Conservation (phyloP, 2,113 vertebrate species). For the Ptilorrhoa leucosticta region DNA sequence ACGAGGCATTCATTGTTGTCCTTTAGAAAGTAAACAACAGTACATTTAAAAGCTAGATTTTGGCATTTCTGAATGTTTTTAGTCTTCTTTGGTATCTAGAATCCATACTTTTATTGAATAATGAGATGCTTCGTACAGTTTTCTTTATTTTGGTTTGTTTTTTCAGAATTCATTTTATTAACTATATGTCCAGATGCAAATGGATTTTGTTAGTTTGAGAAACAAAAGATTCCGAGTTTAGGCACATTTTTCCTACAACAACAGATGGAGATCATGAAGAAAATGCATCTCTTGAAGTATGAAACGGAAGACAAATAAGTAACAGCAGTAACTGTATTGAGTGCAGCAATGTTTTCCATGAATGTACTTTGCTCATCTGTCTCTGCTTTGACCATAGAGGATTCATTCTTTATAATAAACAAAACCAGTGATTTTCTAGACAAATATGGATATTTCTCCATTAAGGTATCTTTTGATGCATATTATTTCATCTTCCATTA, state of each 20-base stretch:
- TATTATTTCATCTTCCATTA: not conserved
- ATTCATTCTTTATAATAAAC: not conserved
- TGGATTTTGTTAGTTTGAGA: not conserved
- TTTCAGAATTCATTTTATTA: not conserved
- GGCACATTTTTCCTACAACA: not conserved
- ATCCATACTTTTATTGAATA: not conserved
- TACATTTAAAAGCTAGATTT: not conserved
- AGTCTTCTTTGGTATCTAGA: not conserved
- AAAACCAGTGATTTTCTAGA: not conserved
- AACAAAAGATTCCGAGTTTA: not conserved
- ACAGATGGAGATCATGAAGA: not conserved
- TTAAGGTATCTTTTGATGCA: not conserved
- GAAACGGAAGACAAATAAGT: slow-evolving; percentile 1
- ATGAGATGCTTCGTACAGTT: not conserved
- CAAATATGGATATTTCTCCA: not conserved
- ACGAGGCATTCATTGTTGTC: not conserved
- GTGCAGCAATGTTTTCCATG: not conserved
- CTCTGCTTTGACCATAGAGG: not conserved
- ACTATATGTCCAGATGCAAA: not conserved
- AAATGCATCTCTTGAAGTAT: not conserved
- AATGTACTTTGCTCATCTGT: not conserved
- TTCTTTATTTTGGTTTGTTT: not conserved
- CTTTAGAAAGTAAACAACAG: not conserved
- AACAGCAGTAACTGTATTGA: not conserved
- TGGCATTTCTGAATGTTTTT: not conserved